Evolutionary conservation across 2,797 vertebrate genomes (phyloP), one percentile per base, ranked within the genome.

Genomic region (Coilia nasus): DNA sequence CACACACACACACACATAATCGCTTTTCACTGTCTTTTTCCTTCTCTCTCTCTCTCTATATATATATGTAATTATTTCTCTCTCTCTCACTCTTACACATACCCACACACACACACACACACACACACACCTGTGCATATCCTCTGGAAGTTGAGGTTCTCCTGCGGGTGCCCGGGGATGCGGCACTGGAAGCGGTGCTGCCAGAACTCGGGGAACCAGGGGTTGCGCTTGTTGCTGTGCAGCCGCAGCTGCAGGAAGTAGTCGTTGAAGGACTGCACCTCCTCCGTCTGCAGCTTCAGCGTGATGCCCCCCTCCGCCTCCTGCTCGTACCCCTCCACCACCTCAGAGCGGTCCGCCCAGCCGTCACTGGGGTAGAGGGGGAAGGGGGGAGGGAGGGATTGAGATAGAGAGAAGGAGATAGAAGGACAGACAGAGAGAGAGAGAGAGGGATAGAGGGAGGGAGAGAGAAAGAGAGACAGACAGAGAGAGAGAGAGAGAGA

Each of bases 131-230:
- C 97, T 81, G 97, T 96, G 91, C 98, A 99, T 90, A 98, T 94
- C 93, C 95, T 98, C 90, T 97, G 97, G 94, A 97, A 99, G 93
- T 97, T 98, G 71, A 90, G 95, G 90, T 99, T 99, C 90, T 99
- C 98, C 81, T 96, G 95, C 0, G 96, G 94, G 83, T 99, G 97
- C n/a, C 98, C 98, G 0, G 95, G 95, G 41, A 99, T 95, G 80
- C 97, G 97, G 87, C 98, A 99, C 92, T 99, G 98, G 92, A 99
- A 99, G 2, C 97, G 97, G 88, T 99, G 97, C 92, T 99, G 98
- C 98, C 98, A 99, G 94, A 99, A 99, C 92, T 99, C 98, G 0
- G 97, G 88, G 81, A 99, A 99, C 98, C 98, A 99, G 0, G 98
- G 98, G 91, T 99, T 99, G 88, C 98, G 96, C 0, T 92, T 96